phyloP scores from a whole-genome alignment of 2,888 invertebrate species.

The Stenoptilia bipunctidactyla region DNA sequence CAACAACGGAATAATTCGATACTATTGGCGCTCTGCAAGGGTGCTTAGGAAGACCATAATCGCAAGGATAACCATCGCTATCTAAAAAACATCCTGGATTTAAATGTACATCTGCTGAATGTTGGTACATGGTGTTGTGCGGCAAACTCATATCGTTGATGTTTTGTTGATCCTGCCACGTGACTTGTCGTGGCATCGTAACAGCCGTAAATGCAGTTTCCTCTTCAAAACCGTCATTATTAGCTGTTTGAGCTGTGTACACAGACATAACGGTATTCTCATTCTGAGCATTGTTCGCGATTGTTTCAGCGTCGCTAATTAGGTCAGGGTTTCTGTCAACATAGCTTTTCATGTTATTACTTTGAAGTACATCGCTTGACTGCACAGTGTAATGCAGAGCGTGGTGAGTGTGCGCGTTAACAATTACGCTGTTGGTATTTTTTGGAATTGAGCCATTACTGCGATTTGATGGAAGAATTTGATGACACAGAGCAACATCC shows the following conservation, averaged over 20 bases:
- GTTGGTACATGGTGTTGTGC: constrained; percentile 69
- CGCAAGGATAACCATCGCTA: constrained; percentile 83
- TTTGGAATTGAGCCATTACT: constrained; percentile 64
- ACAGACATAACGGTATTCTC: constrained; percentile 57
- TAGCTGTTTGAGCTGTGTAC: constrained; percentile 49
- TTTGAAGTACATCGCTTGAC: constrained; percentile 55
- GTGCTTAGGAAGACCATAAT: constrained; percentile 81
- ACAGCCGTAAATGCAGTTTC: constrained; percentile 52
- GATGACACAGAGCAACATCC: constrained; percentile 72
- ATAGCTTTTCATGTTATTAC: constrained; percentile 61
- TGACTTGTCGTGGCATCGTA: constrained; percentile 63
- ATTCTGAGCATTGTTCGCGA: constrained; percentile 59
- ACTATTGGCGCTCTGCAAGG: constrained; percentile 56
- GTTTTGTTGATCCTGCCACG: constrained; percentile 66
- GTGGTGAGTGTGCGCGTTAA: constrained; percentile 71
- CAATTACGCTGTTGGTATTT: constrained; percentile 67
- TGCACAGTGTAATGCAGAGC: constrained; percentile 65
- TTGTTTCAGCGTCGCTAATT: constrained; percentile 81
- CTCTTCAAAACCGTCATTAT: constrained; percentile 50
- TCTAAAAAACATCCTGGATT: constrained; percentile 83
- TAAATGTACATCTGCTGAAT: constrained; percentile 80
- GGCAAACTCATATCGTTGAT: constrained; percentile 58
- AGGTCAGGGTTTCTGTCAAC: constrained; percentile 83
- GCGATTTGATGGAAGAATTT: constrained; percentile 55
- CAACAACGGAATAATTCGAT: constrained; percentile 53